Percentiles rank a stretch among this genome's conserved stretches.
Conservation (phyloP, 2,113 vertebrate species). For the Engraulis encrasicolus region DNA sequence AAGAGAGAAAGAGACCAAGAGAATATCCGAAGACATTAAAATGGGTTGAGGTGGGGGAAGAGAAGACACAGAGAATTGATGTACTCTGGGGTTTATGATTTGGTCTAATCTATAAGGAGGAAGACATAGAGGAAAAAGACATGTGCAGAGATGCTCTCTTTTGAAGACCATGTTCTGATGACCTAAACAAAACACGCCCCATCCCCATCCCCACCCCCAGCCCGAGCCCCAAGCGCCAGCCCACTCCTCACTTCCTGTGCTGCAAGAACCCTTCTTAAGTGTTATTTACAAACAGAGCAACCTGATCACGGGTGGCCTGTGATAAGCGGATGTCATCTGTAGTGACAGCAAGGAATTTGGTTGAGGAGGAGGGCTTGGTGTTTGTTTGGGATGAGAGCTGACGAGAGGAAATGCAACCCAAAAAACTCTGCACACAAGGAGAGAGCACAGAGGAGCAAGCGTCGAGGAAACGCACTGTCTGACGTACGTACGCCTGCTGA, state of each 20-base stretch:
- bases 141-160: neutral
- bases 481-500: neutral
- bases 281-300: too few relatives aligned
- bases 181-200: neutral
- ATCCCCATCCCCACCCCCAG: neutral
- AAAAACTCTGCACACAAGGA: neutral
- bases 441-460: neutral
- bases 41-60: neutral
- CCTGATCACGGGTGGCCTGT: too few relatives aligned
- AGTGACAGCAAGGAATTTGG: neutral
- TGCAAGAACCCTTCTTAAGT: too few relatives aligned
- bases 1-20: neutral
- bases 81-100: neutral
- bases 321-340: neutral
- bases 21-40: neutral
- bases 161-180: neutral
- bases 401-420: neutral
- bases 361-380: too few relatives aligned
- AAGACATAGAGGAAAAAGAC: constrained; percentile 43
- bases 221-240: too few relatives aligned
- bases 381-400: neutral
- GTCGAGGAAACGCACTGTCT: neutral
- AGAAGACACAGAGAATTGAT: neutral
- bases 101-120: constrained; percentile 38
- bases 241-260: too few relatives aligned